phyloP scores from a whole-genome alignment of 2,888 invertebrate genomes.

The Lasioglossum marginatum region DNA sequence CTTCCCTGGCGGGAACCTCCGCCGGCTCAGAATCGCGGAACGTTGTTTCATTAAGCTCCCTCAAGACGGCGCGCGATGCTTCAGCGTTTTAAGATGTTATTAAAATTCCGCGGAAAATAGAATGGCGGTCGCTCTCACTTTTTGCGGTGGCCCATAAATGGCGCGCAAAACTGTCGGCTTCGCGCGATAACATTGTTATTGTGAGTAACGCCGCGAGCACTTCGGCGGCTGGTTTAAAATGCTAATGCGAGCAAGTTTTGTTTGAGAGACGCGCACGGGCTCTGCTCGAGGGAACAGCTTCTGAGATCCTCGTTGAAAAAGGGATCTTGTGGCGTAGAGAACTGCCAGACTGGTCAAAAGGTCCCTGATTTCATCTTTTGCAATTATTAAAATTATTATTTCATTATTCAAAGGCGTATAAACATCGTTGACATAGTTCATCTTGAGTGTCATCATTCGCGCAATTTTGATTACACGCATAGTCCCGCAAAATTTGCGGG shows the following conservation, averaged over 20 bases:
- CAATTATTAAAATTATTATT: neutral
- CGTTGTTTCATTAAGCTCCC: conserved; percentile 18
- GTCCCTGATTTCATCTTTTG: neutral
- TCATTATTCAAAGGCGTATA: neutral
- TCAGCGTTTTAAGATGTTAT: conserved; percentile 32
- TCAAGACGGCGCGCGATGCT: conserved; percentile 12
- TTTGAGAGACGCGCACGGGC: neutral
- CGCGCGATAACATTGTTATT: conserved; percentile 42
- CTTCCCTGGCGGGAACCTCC: neutral
- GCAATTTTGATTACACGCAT: too few species aligned
- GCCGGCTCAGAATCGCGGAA: too few species aligned
- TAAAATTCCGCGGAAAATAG: conserved; percentile 16
- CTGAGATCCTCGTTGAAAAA: neutral
- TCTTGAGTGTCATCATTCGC: too few species aligned
- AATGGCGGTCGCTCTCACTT: conserved; percentile 3
- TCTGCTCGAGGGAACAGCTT: neutral
- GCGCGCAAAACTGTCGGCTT: conserved; percentile 10
- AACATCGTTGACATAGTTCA: too few species aligned
- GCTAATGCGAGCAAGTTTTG: conserved; percentile 27
- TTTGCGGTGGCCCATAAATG: conserved; percentile 28
- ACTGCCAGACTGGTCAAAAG: neutral
- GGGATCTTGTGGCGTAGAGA: neutral
- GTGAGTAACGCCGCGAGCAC: conserved; percentile 27
- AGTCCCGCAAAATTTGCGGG: too few species aligned
- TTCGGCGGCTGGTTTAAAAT: conserved; percentile 34